These are phyloP conservation scores for Drosophila jambulina DNA, from an alignment of 1,140 invertebrate genomes.

Conservation along the genomic window DNA sequence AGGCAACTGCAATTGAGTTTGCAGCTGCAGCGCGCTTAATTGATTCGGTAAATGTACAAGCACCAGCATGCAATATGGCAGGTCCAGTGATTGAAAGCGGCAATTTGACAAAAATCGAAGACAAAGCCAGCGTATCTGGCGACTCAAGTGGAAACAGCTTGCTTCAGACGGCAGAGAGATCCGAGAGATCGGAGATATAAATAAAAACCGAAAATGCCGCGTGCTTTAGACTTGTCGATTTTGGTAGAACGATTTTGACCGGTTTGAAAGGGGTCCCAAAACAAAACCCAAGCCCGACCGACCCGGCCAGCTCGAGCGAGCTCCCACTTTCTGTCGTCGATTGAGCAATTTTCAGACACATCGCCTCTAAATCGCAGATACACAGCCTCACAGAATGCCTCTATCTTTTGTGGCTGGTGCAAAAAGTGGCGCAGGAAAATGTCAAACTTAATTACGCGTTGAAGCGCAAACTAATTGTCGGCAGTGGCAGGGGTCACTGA, in stretches of 20 bases:
- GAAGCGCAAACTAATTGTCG: conserved; percentile 75
- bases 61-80: conserved; percentile 24
- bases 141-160: conserved; percentile 1
- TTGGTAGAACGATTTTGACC: conserved; percentile 81
- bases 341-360: conserved; percentile 66
- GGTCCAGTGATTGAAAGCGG: conserved; percentile 66
- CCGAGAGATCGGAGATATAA: conserved; percentile 38
- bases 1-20: conserved; percentile 61
- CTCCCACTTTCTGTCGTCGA: conserved; percentile 46
- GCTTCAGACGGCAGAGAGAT: not conserved
- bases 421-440: conserved; percentile 75
- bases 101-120: conserved; percentile 47
- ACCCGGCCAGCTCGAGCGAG: conserved; percentile 20
- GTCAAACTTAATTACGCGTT: conserved; percentile 80
- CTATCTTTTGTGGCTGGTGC: conserved; percentile 57
- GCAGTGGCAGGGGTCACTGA: conserved; percentile 23
- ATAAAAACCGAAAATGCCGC: conserved; percentile 44
- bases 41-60: conserved; percentile 52
- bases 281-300: conserved; percentile 26
- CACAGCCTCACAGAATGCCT: conserved; percentile 29
- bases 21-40: conserved; percentile 72
- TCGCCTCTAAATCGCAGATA: conserved; percentile 41
- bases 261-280: conserved; percentile 51
- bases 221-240: conserved; percentile 67
- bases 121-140: conserved; percentile 12